Conservation (phyloP, 2,797 vertebrate genomes). For the Danio choprae region DNA sequence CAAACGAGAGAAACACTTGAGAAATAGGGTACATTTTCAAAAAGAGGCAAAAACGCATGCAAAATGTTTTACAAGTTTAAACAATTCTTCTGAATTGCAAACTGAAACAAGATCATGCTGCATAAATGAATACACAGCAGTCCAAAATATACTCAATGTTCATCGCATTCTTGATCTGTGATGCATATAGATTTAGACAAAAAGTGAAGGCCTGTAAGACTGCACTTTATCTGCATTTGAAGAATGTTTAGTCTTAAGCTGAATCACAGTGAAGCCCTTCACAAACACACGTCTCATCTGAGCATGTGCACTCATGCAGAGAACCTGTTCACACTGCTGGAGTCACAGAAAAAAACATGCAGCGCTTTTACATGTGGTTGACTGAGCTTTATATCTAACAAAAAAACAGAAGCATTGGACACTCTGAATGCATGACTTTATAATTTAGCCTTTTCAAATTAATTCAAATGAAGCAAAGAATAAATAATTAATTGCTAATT, state of each 20-base stretch:
- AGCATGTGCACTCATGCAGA: background rate
- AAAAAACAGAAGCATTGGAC: background rate
- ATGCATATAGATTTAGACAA: background rate
- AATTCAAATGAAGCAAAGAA: background rate
- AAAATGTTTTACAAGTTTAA: background rate
- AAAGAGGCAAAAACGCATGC: background rate
- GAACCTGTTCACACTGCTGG: background rate
- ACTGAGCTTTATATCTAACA: background rate
- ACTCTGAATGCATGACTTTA: background rate
- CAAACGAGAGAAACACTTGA: background rate
- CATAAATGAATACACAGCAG: background rate
- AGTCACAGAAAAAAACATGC: background rate
- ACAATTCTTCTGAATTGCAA: background rate
- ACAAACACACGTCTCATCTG: background rate
- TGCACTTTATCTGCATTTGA: background rate
- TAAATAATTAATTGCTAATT: too few species aligned
- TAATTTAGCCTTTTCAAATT: background rate
- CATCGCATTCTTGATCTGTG: background rate
- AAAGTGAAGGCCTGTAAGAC: background rate
- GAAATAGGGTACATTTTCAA: background rate
- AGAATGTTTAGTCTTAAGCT: background rate
- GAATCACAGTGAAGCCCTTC: slow-evolving; percentile 11
- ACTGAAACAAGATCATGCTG: background rate
- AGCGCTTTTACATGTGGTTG: background rate
- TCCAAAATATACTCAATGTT: background rate